Base-by-base conservation (phyloP, 2,113 vertebrate genomes). In the Hyperopisus bebe region DNA sequence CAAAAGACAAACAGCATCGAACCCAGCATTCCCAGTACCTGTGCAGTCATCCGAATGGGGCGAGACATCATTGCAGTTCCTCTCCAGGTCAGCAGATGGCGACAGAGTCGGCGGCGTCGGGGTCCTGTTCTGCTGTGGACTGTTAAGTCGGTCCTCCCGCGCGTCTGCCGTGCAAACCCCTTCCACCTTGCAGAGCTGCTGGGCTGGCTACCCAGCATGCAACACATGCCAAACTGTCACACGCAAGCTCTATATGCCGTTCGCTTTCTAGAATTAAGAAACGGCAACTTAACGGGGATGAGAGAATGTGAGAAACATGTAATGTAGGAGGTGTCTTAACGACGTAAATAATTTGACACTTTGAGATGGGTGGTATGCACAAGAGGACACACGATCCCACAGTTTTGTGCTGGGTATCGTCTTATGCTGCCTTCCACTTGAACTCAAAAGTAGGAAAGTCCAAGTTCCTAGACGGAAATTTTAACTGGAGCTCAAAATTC, bases 161-260 rank as follows among this genome's bases (percentile, higher is more conserved):
- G 95, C 95, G 91, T 97, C 96, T 89, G 96, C 95, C 85, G 96
- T 92, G 90, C 95, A 96, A 53, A 94, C 88, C 85, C 96, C 96
- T 82, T 97, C 97, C 92, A 96, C 95, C 92, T 97, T 96, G 92
- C 96, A 97, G 90, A 96, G 96, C 95, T 97, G 90, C 90, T 90
- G 91, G 31, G 42, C 90, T 5, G 87, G 66, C 92, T 94, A 91
- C 88, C 92, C 92, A 88, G 42, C 53, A 74, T 87, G 44, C 84
- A 70, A 66, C 46, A 77, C 42, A 88, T 4, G 55, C 11, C 55
- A 24, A 88, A 50, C 8, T 9, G 55, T 88, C 87, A 88, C 48
- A 39, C 15, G 10, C n/a, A 39, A 9, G 31, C 27, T 27, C 15
- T 2, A 15, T 19, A 19, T 9, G 5, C 44, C 83, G 10, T 50